Evolutionary conservation across 1,140 invertebrate genomes (phyloP), one percentile per base, ranked within the genome.

Genomic region (Cydia splendana): DNA sequence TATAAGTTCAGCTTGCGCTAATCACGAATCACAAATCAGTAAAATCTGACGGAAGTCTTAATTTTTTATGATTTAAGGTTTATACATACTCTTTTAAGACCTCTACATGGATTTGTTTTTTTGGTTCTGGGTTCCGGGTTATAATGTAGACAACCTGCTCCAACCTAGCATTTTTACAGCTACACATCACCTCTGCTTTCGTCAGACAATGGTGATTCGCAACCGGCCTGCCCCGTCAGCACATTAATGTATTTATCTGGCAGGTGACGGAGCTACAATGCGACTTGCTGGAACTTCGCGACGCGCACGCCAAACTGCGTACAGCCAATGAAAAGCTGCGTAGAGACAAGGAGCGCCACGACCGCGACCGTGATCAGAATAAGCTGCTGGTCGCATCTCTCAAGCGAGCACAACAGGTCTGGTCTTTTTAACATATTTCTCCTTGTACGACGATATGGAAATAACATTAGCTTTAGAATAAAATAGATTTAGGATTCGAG

Each of bases 251-350:
- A 24, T 10, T 3, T 62, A 62, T 62, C 28, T 48, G 65, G 6
- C 73, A 93, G 93, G 91, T 95, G 62, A 93, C 94, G 57, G 94
- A 98, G 94, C 88, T 98, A 18, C 97, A 98, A 91, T 97, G 96
- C 84, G 97, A 98, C 93, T 88, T 98, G 42, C 90, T 98, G 30
- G 98, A 98, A 89, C 91, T 98, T 34, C 94, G 97, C 18, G 98
- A 98, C 90, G 97, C 97, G 24, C 97, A 98, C 88, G 97, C 97
- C 6, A 98, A 98, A 89, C 90, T 98, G 69, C 94, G 98, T 57
- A 98, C 97, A n/a, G 97, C 97, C 57, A 98, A 98, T 87, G 98
- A 98, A 81, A 98, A 98, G 86, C 94, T 98, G 77, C 94, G 97
- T 65, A 94, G 97, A 53, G 98, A 99, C 87, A 97, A 97, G 79